Base-by-base conservation (phyloP, 2,113 vertebrate species). In the Hemicordylus capensis region DNA sequence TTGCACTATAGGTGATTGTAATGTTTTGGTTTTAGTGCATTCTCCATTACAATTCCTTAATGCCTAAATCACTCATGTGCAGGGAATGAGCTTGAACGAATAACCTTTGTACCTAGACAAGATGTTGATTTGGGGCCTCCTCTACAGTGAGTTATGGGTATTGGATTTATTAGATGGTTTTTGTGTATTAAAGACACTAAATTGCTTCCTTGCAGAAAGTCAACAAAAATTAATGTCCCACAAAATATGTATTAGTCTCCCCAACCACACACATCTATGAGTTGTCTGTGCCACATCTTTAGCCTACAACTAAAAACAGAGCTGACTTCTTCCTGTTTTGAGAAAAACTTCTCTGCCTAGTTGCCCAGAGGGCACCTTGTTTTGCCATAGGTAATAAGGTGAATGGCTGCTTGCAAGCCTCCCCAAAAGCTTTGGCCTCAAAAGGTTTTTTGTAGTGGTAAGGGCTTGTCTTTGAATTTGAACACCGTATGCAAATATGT, bases 111-210 rank as follows among this genome's bases (percentile, higher is more conserved):
- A 58, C 81, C 11, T 11, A 12, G 12, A 0, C 0, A 90, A 59
- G 3, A 4, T 78, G 85, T 85, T 92, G 37, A 56, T 85, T 84
- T 87, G 54, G 87, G n/a, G 42, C 28, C 56, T 26, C 12, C 61
- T 31, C 42, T 34, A 2, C 80, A 14, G 5, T 69, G 81, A 26
- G 85, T 1, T 0, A 1, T 73, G 42, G 70, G 31, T 64, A 37
- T 87, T 87, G 89, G 22, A 73, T 0, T 51, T 80, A 61, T 17
- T 75, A 63, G 76, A 42, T 73, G 39, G 0, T 14, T 84, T 87
- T 85, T 84, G 14, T 56, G 39, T 90, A 86, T 88, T 1, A 51
- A 80, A 48, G 1, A 19, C 22, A 39, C 24, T 5, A 4, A 31
- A 26, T 2, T 48, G 44, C 26, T 31, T 4, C 44, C 72, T 17